Evolutionary conservation across 2,113 vertebrate species (phyloP).

Genomic region (Falco punctatus): DNA sequence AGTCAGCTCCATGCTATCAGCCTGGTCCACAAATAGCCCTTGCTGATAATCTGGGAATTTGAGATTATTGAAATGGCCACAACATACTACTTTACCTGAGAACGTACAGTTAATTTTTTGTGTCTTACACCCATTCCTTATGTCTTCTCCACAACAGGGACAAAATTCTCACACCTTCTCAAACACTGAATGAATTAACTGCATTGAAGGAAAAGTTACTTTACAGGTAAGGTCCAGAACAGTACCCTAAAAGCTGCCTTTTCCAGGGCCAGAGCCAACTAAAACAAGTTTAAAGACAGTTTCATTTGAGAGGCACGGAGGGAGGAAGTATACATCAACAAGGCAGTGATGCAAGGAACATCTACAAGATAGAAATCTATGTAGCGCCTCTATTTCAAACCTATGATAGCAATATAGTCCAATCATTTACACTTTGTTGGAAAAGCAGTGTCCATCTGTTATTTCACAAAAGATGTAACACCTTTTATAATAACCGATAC

Average conservation of each 20-base stretch:
- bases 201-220: background rate
- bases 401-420: background rate
- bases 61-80: background rate
- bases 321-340: slow-evolving; percentile 42
- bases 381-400: background rate
- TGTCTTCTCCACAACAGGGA: background rate
- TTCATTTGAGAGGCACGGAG: background rate
- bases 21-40: background rate
- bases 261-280: background rate
- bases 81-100: background rate
- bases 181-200: background rate
- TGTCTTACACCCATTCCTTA: background rate
- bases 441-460: background rate
- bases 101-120: background rate
- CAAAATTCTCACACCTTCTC: background rate
- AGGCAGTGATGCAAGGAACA: slow-evolving; percentile 39
- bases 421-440: background rate
- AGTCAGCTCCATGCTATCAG: background rate
- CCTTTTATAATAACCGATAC: background rate
- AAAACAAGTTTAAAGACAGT: slow-evolving; percentile 9
- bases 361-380: slow-evolving; percentile 39
- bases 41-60: background rate
- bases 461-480: background rate
- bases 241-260: background rate
- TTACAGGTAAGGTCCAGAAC: background rate